Percentiles rank a stretch among this genome's conserved stretches.
These are phyloP conservation scores for Glaucopsyche alexis DNA, from an alignment of 2,888 invertebrate species.

Conservation along the genomic window DNA sequence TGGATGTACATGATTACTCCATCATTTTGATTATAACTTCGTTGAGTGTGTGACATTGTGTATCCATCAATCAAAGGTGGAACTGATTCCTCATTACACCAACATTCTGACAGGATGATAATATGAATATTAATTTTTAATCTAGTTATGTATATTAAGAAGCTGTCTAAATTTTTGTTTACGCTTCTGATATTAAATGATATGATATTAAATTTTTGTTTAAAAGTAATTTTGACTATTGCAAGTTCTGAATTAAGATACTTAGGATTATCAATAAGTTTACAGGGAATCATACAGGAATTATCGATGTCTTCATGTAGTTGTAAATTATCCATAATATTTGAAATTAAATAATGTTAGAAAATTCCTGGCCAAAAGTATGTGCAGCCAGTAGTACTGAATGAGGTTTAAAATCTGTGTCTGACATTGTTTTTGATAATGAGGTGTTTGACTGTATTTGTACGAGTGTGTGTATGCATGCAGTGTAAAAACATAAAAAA, in stretches of 20 bases:
- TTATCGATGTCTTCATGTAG: neutral
- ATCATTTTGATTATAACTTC: slow-evolving; percentile 10
- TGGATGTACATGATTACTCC: neutral
- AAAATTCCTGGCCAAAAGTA: neutral
- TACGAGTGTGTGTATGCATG: neutral
- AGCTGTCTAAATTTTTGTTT: no score
- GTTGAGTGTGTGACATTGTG: neutral
- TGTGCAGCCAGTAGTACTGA: no score
- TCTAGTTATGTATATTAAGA: neutral
- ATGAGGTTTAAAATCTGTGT: no score
- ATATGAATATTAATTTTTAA: no score
- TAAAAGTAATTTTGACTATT: no score
- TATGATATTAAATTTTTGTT: neutral
- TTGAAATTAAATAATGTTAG: neutral
- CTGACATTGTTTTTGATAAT: neutral
- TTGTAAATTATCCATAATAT: neutral
- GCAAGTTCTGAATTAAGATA: neutral
- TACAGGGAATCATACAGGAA: neutral
- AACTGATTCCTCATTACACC: slow-evolving; percentile 20
- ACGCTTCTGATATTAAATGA: no score
- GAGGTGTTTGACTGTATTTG: neutral
- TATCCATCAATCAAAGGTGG: slow-evolving; percentile 14
- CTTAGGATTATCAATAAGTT: neutral
- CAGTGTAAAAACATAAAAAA: no score
- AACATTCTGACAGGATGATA: slow-evolving; percentile 13